A percentile compares a stretch with the other conserved stretches of the same genome.
Conservation (phyloP, 1,140 invertebrate genomes). For the Drosophila tropicalis region DNA sequence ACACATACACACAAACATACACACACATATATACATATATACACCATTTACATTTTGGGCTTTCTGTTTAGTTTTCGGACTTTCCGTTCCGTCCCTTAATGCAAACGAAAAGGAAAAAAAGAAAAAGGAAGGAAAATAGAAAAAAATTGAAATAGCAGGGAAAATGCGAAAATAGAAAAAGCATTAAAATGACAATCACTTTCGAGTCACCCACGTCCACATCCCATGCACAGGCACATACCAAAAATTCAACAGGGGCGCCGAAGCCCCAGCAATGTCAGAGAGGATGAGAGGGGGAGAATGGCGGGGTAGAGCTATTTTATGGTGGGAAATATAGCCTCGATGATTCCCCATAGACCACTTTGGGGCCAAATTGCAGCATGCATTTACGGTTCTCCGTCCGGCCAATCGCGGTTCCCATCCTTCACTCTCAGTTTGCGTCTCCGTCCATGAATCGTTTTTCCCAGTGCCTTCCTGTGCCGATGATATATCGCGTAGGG, state of each 20-base stretch:
- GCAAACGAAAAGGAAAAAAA: slow-evolving; percentile 33
- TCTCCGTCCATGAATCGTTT: too few species aligned
- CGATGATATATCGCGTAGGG: slow-evolving; percentile 66
- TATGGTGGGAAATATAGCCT: slow-evolving; percentile 43
- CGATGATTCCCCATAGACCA: slow-evolving; percentile 56
- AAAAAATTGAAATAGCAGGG: slow-evolving; percentile 60
- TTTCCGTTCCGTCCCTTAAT: slow-evolving; percentile 34
- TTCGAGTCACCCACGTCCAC: slow-evolving; percentile 47
- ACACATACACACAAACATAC: slow-evolving; percentile 6
- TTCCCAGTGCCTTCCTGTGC: background rate
- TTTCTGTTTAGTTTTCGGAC: slow-evolving; percentile 79
- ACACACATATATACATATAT: slow-evolving; percentile 6
- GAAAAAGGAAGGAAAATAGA: slow-evolving; percentile 14
- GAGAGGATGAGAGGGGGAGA: background rate
- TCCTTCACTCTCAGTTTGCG: too few species aligned
- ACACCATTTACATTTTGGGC: slow-evolving; percentile 60
- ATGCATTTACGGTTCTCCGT: too few species aligned
- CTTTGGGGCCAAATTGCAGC: slow-evolving; percentile 4
- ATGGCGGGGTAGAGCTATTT: slow-evolving; percentile 25
- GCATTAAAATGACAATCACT: slow-evolving; percentile 81
- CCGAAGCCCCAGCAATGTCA: slow-evolving; percentile 11
- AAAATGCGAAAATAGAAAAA: slow-evolving; percentile 80
- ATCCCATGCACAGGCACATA: slow-evolving; percentile 2
- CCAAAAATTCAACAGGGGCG: slow-evolving; percentile 47
- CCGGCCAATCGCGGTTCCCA: too few species aligned